phyloP scores from a whole-genome alignment of 2,888 invertebrate species.

The Mesorhabditis sp. region DNA sequence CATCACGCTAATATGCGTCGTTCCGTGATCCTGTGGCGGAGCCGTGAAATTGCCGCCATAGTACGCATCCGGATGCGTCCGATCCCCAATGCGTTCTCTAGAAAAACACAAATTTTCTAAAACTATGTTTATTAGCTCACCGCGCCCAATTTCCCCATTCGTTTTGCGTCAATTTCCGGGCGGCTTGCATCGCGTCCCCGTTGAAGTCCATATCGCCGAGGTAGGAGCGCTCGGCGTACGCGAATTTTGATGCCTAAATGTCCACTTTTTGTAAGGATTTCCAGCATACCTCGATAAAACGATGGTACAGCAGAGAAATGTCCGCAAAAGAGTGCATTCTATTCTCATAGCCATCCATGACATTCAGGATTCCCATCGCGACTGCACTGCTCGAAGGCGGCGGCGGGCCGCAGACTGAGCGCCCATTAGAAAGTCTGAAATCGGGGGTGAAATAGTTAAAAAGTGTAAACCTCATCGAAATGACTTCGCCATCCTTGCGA shows the following conservation, averaged over 20 bases:
- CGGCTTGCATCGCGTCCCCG: conserved; percentile 43
- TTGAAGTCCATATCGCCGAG: conserved; percentile 71
- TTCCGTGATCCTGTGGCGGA: conserved; percentile 71
- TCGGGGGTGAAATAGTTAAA: neutral
- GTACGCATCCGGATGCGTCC: conserved; percentile 46
- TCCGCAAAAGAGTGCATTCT: conserved; percentile 41
- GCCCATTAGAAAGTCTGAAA: conserved; percentile 57
- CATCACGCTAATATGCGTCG: conserved; percentile 82
- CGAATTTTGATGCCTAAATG: conserved; percentile 75
- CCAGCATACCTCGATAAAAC: conserved; percentile 70
- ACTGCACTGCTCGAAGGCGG: conserved; percentile 82
- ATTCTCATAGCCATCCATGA: conserved; percentile 65
- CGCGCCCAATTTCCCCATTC: conserved; percentile 46
- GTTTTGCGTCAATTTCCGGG: conserved; percentile 42
- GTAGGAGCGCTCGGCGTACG: conserved; percentile 63
- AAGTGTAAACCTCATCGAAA: conserved; percentile 22
- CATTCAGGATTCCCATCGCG: conserved; percentile 76
- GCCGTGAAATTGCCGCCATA: conserved; percentile 49
- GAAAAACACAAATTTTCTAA: conserved; percentile 3
- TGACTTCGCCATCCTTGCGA: conserved; percentile 37
- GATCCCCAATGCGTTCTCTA: conserved; percentile 42
- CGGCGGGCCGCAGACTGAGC: conserved; percentile 75
- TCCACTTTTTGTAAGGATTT: neutral
- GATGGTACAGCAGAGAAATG: conserved; percentile 70
- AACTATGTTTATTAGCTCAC: conserved; percentile 12